Base-by-base conservation (phyloP, 53 echinoderm and acorn worm genomes). In the Pentamera pediparva region DNA sequence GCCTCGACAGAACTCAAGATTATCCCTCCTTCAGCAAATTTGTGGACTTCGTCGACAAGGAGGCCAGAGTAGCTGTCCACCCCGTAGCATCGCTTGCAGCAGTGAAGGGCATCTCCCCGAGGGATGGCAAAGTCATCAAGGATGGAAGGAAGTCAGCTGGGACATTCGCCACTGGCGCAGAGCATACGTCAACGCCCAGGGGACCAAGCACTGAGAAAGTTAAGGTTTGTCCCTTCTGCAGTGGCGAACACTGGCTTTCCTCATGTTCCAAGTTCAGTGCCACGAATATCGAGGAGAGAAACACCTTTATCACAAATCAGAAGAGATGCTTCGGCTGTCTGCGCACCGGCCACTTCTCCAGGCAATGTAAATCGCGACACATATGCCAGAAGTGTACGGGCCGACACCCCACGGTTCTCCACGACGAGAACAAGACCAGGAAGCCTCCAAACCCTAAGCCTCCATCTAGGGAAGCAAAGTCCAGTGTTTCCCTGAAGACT, bases 1-100 rank as follows among this genome's bases (percentile, higher is more conserved):
- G 54, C 0, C 38, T 83, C 27, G 78, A 87, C 40, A 62, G 47
- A 1, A 13, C 10, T 17, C 58, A 53, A 2, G 26, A 43, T 3
- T 83, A 79, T 43, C 83, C 83, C 6, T 33, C 78, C 28, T 78
- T 83, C 61, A 40, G 37, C 24, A 56, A 40, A 31, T 88, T 88
- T 64, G 60, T 41, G 30, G 51, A 8, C 22, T 87, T 83, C 43
- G 75, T 78, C 6, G 29, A 41, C 12, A 65, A 75, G 53, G 83
- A 88, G 69, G 88, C 88, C 32, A 61, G 75, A n/a, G 69, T 88
- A 2, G 88, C 76, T 13, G 71, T 79, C 52, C 84, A 88, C 34
- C 83, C 88, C 1, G 83, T 88, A 4, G 71, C 76, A 15, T 87
- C 87, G 6, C 30, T 78, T 1, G 29, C 50, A 9, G 73, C 56